Percentiles rank a stretch among this genome's conserved stretches.
Conservation (phyloP, 2,797 vertebrate genomes). For the Ctenochaetus hawaiiensis region DNA sequence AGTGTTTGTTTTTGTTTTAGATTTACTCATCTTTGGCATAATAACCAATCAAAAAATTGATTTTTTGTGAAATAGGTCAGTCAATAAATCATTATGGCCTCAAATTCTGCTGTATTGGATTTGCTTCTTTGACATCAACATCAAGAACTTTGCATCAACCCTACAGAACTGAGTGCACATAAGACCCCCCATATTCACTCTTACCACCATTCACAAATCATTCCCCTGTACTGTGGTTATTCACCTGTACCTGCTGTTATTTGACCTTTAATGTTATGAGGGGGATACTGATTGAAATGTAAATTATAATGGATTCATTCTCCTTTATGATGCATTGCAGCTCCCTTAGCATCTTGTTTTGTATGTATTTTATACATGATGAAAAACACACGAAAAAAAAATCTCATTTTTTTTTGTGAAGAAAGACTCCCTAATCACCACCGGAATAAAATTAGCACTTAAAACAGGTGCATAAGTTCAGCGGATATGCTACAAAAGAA, state of each 20-base stretch:
- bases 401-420: conserved; percentile 26
- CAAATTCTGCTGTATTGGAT: not conserved
- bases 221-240: not conserved
- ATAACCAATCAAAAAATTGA: no score
- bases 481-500: conserved; percentile 5
- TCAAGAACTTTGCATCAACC: not conserved
- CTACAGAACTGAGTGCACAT: not conserved
- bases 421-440: conserved; percentile 35
- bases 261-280: conserved; percentile 24
- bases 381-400: not conserved
- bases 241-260: conserved; percentile 14
- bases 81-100: not conserved
- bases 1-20: no score
- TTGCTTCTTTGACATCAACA: not conserved
- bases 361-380: conserved; percentile 1
- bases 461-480: conserved; percentile 37
- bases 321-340: not conserved
- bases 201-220: not conserved
- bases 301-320: conserved; percentile 11
- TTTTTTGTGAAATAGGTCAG: no score
- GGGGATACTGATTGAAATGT: conserved; percentile 36
- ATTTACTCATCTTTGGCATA: no score
- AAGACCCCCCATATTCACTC: not conserved
- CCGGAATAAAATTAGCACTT: conserved; percentile 48
- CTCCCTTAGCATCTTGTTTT: not conserved